Conservation (phyloP, 2,797 vertebrate species). For the Crenuchus spilurus region DNA sequence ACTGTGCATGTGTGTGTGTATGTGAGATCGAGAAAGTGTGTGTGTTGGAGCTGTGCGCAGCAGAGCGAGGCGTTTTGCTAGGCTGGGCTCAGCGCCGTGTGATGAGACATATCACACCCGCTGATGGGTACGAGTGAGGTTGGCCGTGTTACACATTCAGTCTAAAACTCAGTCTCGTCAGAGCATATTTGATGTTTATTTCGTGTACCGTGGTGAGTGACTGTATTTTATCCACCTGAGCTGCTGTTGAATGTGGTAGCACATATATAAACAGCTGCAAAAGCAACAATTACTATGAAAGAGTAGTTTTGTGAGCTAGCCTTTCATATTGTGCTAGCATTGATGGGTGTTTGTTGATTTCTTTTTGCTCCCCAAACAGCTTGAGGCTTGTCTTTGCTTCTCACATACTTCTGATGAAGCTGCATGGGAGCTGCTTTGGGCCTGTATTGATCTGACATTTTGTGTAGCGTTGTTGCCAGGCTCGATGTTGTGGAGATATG, state of each 20-base stretch:
- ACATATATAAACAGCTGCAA: not conserved
- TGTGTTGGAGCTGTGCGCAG: conserved; percentile 31
- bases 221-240: not conserved
- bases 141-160: not conserved
- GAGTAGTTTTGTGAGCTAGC: not conserved
- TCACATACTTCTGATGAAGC: not conserved
- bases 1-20: conserved; percentile 32
- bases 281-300: too few species aligned
- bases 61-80: conserved; percentile 20
- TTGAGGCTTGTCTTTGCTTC: not conserved
- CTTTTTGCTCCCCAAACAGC: not conserved
- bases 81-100: conserved; percentile 16
- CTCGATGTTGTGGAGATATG: not conserved
- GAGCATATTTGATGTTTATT: conserved; percentile 6
- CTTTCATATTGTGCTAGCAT: not conserved
- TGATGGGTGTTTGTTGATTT: not conserved
- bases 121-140: conserved; percentile 11
- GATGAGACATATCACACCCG: conserved; percentile 24
- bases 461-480: not conserved
- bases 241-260: not conserved
- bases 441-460: conserved; percentile 20
- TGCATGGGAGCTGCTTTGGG: conserved; percentile 7
- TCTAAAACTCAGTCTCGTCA: not conserved
- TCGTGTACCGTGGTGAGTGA: not conserved
- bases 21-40: conserved; percentile 20